Percentiles rank a stretch among this genome's conserved stretches.
Conservation (phyloP, 2,113 vertebrate species). For the Macquaria ambigua region DNA sequence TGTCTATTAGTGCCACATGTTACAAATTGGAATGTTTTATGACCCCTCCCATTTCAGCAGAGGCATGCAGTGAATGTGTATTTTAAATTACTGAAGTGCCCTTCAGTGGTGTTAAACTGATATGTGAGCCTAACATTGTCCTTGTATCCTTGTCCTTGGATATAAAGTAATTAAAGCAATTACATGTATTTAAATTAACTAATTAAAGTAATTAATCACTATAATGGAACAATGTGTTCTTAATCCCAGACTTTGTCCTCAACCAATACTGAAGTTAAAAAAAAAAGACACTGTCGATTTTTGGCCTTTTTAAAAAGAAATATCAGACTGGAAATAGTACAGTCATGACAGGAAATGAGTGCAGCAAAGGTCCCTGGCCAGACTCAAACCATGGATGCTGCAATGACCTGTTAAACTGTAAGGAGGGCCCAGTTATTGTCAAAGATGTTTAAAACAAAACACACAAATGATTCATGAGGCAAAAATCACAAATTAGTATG, state of each 20-base stretch:
- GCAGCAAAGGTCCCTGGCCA: too few relatives aligned
- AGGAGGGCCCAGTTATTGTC: too few relatives aligned
- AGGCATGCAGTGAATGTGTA: constrained; percentile 1
- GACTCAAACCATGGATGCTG: too few relatives aligned
- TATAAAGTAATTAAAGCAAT: neutral
- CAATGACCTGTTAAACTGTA: too few relatives aligned
- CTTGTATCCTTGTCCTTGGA: neutral
- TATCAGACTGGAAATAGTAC: too few relatives aligned
- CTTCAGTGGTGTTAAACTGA: neutral
- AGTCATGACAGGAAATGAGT: too few relatives aligned
- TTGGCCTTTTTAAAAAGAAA: too few relatives aligned
- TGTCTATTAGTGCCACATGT: constrained; percentile 11
- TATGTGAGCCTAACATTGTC: constrained; percentile 1
- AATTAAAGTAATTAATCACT: neutral
- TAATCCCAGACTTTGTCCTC: neutral
- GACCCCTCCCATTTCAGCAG: neutral
- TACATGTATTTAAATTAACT: neutral
- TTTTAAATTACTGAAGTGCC: constrained; percentile 24
- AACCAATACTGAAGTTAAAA: too few relatives aligned
- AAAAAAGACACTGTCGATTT: too few relatives aligned
- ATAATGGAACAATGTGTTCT: neutral
- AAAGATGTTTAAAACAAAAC: too few relatives aligned
- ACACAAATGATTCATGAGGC: too few relatives aligned
- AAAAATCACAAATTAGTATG: too few relatives aligned
- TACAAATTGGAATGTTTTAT: neutral